A percentile compares a stretch with the other conserved stretches of the same genome.
Evolutionary conservation across 2,797 vertebrate species (phyloP).

Genomic region (Potorous gilbertii): DNA sequence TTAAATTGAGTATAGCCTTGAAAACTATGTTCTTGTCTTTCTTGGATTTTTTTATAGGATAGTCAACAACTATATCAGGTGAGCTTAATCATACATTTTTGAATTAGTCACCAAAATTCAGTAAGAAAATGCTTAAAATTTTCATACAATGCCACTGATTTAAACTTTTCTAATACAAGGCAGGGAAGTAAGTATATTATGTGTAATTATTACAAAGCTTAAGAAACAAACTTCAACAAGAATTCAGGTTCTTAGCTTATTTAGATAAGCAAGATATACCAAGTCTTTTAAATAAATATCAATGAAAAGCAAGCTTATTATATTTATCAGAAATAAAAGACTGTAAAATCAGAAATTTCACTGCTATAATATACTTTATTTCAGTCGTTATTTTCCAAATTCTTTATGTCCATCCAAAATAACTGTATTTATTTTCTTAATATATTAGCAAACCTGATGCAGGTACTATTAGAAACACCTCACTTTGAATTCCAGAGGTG

Average conservation of each 20-base stretch:
- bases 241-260: not conserved
- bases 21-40: not conserved
- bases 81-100: not conserved
- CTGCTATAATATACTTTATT: not conserved
- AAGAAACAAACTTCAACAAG: not conserved
- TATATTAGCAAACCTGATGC: constrained; percentile 13
- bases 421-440: not conserved
- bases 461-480: constrained; percentile 31
- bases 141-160: not conserved
- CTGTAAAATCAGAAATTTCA: not conserved
- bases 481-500: constrained; percentile 31
- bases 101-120: not conserved
- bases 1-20: not conserved
- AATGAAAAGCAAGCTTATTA: not conserved
- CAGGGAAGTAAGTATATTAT: not conserved
- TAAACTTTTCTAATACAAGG: not conserved
- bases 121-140: not conserved
- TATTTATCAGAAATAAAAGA: not conserved
- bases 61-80: not conserved
- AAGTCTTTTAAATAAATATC: not conserved
- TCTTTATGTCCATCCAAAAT: not conserved
- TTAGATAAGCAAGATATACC: not conserved
- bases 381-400: constrained; percentile 4
- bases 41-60: not conserved
- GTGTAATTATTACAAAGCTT: not conserved